Evolutionary conservation across 2,113 vertebrate genomes (phyloP).

Genomic region (Narcine bancroftii): DNA sequence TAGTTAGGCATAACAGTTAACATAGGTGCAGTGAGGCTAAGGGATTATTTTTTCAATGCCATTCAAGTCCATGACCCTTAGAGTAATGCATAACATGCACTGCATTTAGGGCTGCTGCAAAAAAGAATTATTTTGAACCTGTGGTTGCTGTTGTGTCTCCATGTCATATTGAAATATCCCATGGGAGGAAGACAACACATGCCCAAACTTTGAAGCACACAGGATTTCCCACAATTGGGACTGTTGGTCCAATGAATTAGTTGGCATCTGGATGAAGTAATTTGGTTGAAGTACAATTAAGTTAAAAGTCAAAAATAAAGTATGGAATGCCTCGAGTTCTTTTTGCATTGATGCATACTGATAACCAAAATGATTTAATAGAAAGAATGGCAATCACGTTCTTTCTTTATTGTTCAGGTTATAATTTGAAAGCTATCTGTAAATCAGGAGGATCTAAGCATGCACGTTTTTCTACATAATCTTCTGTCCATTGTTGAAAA

Average conservation of each 20-base stretch:
- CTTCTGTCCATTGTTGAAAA: not conserved
- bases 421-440: slow-evolving; percentile 20
- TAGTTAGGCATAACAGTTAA: too few species aligned
- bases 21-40: too few species aligned
- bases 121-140: not conserved
- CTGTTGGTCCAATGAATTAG: not conserved
- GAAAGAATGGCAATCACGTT: not conserved
- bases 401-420: not conserved
- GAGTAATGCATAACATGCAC: not conserved
- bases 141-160: not conserved
- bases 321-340: not conserved
- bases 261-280: not conserved
- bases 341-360: not conserved
- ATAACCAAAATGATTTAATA: not conserved
- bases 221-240: not conserved
- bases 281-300: not conserved
- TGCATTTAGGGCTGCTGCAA: not conserved
- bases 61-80: too few species aligned
- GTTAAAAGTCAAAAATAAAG: not conserved
- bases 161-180: not conserved
- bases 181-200: not conserved
- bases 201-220: not conserved
- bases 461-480: not conserved
- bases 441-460: not conserved
- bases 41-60: too few species aligned